Evolutionary conservation across 2,797 vertebrate species (phyloP), one percentile per base, ranked within the genome.

Genomic region (Numenius phaeopus): DNA sequence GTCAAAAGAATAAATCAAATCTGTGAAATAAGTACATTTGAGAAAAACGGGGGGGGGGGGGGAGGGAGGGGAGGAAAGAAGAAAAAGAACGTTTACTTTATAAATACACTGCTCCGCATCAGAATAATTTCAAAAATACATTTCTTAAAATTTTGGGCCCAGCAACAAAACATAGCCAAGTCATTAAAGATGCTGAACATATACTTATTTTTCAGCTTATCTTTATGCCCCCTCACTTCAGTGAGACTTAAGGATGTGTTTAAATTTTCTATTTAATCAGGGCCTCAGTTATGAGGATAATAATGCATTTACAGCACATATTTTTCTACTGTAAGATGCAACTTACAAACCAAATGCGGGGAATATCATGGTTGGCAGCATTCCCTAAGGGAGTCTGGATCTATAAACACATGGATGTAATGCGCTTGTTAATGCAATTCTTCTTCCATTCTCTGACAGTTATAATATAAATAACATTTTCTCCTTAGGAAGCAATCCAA

Each of bases 401-500:
- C 95, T 94, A 96, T 92, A 97, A 95, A 93, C 92, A 96, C 89
- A 90, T 15, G 82, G 85, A 89, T 76, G 55, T 84, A 96, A 92
- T 94, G 84, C 26, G 1, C 66, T 94, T 89, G 92, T 89, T 95
- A 94, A 94, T 93, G 89, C 66, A 96, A 94, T 97, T 95, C 89
- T 95, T 94, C 47, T 87, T 87, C 90, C 58, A 94, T 83, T 95
- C 89, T 88, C 62, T 96, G 97, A 96, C 95, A 96, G 96, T 86
- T 96, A 94, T 42, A 89, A 91, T 83, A 93, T 65, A 93, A 96
- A 96, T 90, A 97, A 91, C 50, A 82, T 92, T 96, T 95, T 90
- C 79, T 91, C 72, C 72, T 94, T 79, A 94, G 89, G 90, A 97
- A 91, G 61, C 69, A 89, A 88, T 94, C 82, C 92, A 96, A 95